phyloP scores from a whole-genome alignment of 2,888 invertebrate genomes.

The Pyrocoelia pectoralis region DNA sequence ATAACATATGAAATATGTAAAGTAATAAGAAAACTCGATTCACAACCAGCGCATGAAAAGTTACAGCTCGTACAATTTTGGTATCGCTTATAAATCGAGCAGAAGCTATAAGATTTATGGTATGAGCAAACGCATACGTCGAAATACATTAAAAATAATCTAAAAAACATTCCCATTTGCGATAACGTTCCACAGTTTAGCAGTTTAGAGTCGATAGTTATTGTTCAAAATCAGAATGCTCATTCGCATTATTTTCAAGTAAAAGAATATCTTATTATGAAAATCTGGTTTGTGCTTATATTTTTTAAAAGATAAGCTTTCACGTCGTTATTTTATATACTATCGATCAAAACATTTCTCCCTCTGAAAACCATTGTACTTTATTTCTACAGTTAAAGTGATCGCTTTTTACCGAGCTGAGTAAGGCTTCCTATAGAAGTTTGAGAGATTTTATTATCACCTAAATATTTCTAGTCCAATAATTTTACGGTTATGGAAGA shows the following conservation, averaged over 20 bases:
- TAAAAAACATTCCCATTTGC: neutral
- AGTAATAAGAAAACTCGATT: neutral
- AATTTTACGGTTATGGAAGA: constrained; percentile 35
- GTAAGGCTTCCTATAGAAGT: constrained; percentile 15
- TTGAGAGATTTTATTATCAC: constrained; percentile 25
- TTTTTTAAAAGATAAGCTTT: too few species aligned
- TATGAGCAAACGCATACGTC: neutral
- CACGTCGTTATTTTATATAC: too few species aligned
- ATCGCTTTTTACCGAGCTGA: constrained; percentile 21
- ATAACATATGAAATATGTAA: too few species aligned
- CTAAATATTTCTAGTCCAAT: constrained; percentile 33
- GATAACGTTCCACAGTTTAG: neutral
- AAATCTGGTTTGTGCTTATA: too few species aligned
- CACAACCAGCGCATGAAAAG: neutral
- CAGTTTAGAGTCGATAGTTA: neutral
- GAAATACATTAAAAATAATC: neutral
- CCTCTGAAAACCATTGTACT: constrained; percentile 1
- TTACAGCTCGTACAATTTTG: neutral
- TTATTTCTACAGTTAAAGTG: constrained; percentile 17
- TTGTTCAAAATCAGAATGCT: too few species aligned
- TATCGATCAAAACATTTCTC: too few species aligned
- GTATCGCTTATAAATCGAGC: neutral
- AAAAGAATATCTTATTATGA: too few species aligned
- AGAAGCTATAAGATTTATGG: neutral
- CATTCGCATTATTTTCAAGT: too few species aligned